A percentile compares a stretch with the other conserved stretches of the same genome.
Evolutionary conservation across 2,888 invertebrate genomes (phyloP).

Genomic region (Mesodorylaimus sp.): DNA sequence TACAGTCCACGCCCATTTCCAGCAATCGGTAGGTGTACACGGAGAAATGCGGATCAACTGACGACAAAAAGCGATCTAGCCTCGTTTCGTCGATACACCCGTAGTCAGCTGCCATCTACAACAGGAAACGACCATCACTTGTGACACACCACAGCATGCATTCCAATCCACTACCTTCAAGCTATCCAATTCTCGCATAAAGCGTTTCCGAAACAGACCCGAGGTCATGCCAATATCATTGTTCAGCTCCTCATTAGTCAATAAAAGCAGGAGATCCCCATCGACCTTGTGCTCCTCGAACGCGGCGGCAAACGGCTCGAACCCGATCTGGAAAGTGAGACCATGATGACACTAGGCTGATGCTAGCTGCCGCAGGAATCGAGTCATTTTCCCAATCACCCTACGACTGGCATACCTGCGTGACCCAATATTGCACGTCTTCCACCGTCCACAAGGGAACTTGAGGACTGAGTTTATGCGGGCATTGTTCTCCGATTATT

Average conservation of each 20-base stretch:
- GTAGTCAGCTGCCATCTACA: conserved; percentile 65
- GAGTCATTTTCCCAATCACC: no score
- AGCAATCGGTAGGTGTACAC: conserved; percentile 87
- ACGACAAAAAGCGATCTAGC: conserved; percentile 46
- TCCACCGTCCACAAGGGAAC: conserved; percentile 87
- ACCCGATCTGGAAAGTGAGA: conserved; percentile 52
- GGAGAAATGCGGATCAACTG: conserved; percentile 67
- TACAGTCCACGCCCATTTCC: conserved; percentile 79
- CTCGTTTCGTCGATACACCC: conserved; percentile 79
- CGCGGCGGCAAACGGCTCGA: conserved; percentile 55
- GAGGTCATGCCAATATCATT: conserved; percentile 66
- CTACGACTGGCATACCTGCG: conserved; percentile 42
- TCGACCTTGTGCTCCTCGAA: conserved; percentile 79
- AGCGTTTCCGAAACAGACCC: conserved; percentile 36
- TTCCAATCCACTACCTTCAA: conserved; percentile 61
- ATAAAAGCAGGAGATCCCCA: conserved; percentile 72
- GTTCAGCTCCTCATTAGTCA: conserved; percentile 63
- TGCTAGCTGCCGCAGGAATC: no score
- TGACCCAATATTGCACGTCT: conserved; percentile 89
- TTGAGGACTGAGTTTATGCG: conserved; percentile 84
- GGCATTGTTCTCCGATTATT: conserved; percentile 77
- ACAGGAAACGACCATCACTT: no score
- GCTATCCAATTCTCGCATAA: conserved; percentile 73
- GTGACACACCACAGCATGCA: no score
- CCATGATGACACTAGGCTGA: no score